These are phyloP conservation scores for Lanius collurio DNA, from an alignment of 2,113 vertebrate genomes.

Conservation along the genomic window DNA sequence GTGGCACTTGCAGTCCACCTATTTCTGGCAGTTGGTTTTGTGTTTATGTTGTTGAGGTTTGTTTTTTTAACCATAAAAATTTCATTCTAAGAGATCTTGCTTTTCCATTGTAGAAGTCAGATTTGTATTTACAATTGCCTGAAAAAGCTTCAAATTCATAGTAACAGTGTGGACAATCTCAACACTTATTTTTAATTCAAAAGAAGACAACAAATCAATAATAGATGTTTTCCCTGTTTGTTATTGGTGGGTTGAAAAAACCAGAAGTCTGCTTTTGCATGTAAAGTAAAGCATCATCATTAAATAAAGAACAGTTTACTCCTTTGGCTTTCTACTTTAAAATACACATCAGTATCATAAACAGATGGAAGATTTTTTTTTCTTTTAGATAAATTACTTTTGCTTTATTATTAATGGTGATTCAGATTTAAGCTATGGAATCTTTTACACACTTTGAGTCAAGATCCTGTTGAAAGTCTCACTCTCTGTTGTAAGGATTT, in stretches of 20 bases:
- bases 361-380: neutral
- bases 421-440: neutral
- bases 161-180: neutral
- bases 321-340: neutral
- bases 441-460: neutral
- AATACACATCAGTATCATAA: neutral
- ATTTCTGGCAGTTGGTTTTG: neutral
- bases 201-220: conserved; percentile 49
- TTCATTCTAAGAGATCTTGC: neutral
- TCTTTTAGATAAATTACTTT: neutral
- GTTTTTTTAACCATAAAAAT: neutral
- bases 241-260: conserved; percentile 48
- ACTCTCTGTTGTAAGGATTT: neutral
- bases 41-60: neutral
- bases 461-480: neutral
- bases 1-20: neutral
- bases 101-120: neutral
- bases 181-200: conserved; percentile 60
- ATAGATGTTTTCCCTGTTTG: conserved; percentile 45
- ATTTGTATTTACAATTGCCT: neutral
- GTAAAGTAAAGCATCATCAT: neutral
- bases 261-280: conserved; percentile 21
- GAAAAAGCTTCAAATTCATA: neutral
- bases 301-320: conserved; percentile 33
- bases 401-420: neutral